phyloP scores from a whole-genome alignment of 2,113 vertebrate species.

The crab-eating macaque (Macaca fascicularis) region T2T-MFA8v1.1 NC_088380.1:40674001-40674500 shows the following conservation, averaged over 20 bases:
- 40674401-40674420: neutral
- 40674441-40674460: neutral
- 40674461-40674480: neutral
- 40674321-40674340: neutral
- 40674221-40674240: neutral
- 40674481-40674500: neutral
- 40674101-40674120: neutral
- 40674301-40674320: neutral
- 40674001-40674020: neutral
- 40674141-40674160: too few relatives aligned
- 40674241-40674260: neutral
- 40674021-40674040: neutral
- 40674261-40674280: neutral
- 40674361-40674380: neutral
- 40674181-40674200: neutral
- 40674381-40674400: neutral
- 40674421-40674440: neutral
- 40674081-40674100: neutral
- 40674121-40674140: too few relatives aligned
- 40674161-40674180: too few relatives aligned
- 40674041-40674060: neutral
- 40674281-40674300: neutral
- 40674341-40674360: neutral
- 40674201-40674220: neutral
- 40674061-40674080: neutral